Conservation (phyloP, 2,797 vertebrate genomes). For the Chromis chromis region DNA sequence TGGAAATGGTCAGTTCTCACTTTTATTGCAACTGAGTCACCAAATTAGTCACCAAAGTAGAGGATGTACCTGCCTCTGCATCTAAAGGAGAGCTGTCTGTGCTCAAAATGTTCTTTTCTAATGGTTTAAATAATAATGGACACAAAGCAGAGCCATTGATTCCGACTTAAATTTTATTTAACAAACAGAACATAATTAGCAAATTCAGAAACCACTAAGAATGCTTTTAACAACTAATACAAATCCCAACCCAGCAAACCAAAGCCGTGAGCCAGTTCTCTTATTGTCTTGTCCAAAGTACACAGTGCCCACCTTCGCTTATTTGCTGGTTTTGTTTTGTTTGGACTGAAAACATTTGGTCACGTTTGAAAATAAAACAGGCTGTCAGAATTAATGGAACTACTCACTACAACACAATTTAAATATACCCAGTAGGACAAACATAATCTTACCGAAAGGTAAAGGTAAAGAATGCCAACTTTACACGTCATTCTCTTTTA, state of each 20-base stretch:
- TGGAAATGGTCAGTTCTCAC: conserved; percentile 46
- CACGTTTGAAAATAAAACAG: conserved; percentile 48
- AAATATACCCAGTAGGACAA: not conserved
- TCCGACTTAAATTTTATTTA: conserved; percentile 69
- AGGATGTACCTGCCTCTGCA: not conserved
- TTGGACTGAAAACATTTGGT: conserved; percentile 60
- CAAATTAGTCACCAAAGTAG: not conserved
- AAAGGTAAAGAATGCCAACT: not conserved
- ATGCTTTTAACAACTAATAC: conserved; percentile 27
- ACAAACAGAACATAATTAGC: conserved; percentile 66
- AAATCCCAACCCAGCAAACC: conserved; percentile 34
- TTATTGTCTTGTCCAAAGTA: conserved; percentile 37
- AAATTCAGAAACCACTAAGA: conserved; percentile 55
- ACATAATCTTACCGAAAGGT: not conserved
- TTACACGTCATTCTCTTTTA: not conserved
- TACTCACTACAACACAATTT: not conserved
- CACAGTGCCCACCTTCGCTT: conserved; percentile 30
- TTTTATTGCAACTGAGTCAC: conserved; percentile 26
- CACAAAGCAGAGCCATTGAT: conserved; percentile 18
- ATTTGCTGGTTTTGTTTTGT: conserved; percentile 37
- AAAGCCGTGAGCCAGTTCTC: conserved; percentile 18
- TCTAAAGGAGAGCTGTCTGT: not conserved
- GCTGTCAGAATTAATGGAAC: not conserved
- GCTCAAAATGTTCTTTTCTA: not conserved
- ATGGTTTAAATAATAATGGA: not conserved